Base-by-base conservation (phyloP, 2,888 invertebrate genomes). In the Chrysolina americana region DNA sequence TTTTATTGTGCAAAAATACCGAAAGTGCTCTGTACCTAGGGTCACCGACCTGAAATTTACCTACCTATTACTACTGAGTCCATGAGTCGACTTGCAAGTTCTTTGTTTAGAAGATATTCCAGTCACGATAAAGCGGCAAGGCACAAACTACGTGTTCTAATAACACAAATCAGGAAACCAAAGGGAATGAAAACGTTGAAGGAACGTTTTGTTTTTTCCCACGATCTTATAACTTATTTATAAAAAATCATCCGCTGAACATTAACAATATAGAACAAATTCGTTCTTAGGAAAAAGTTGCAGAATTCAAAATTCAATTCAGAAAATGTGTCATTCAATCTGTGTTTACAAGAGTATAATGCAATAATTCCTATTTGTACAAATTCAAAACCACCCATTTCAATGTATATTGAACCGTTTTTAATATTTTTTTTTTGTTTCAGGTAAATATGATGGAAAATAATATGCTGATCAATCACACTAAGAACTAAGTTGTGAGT, bases 61-160 rank as follows among this genome's bases (percentile, higher is more conserved):
- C n/a, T 53, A 70, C 66, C 74, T 74, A 74, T 66, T 74, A 63
- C 69, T 63, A n/a, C n/a, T 69, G 36, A 50, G 66, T 66, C 50
- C 74, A 66, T 59, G 50, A 47, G 69, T 56, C 50, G 8, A 36
- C 59, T 73, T 66, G 44, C 70, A 50, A 70, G 59, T 70, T 74
- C 70, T 70, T 68, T 70, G 70, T 74, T 74, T 74, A 70, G 66
- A 62, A 41, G 50, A 70, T 66, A 74, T 74, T 74, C 70, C 65
- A 70, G 74, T 74, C 74, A 74, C 74, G 74, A 74, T 65, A 70
- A 59, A 41, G 56, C 48, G 65, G 13, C 41, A 47, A 59, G 41
- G 56, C 48, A 48, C 59, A 59, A 36, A 36, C 28, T 59, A 59
- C 59, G 36, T 36, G 59, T 59, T 59, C 28, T 59, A 50, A 50